Conservation (phyloP, 2,113 vertebrate species). For the Probosciger aterrimus region DNA sequence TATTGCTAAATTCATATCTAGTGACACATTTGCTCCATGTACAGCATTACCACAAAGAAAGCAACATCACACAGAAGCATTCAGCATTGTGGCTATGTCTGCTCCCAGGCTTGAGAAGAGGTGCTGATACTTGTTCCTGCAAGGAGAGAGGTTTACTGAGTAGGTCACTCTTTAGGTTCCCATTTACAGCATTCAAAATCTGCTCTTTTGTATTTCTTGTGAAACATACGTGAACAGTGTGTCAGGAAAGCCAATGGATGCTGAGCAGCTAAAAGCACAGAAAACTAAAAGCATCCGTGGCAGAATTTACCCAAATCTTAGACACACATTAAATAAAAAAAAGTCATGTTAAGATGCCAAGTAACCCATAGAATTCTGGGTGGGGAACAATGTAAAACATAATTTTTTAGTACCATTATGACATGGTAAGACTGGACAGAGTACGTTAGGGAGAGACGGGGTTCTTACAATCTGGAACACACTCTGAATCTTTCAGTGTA, state of each 20-base stretch:
- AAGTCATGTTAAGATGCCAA: not conserved
- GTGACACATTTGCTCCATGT: not conserved
- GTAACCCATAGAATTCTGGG: not conserved
- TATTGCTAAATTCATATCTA: not conserved
- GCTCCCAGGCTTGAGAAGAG: not conserved
- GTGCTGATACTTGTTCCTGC: not conserved
- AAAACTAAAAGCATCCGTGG: not conserved
- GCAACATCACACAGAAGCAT: not conserved
- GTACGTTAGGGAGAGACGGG: not conserved
- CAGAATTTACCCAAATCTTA: not conserved
- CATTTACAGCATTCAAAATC: not conserved
- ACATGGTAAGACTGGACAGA: not conserved
- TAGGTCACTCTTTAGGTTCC: not conserved
- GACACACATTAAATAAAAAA: not conserved
- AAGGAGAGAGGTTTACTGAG: not conserved
- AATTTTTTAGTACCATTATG: not conserved
- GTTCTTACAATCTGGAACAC: not conserved
- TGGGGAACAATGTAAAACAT: not conserved
- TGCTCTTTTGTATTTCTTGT: not conserved
- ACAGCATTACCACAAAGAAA: not conserved
- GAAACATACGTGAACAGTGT: not conserved
- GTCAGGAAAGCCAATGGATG: not conserved
- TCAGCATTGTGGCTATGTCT: rapidly evolving
- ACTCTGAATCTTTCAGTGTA: not conserved
- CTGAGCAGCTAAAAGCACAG: not conserved